Percentiles rank a stretch among this genome's conserved stretches.
Conservation (phyloP, 2,113 vertebrate species). For the Geococcyx californianus region DNA sequence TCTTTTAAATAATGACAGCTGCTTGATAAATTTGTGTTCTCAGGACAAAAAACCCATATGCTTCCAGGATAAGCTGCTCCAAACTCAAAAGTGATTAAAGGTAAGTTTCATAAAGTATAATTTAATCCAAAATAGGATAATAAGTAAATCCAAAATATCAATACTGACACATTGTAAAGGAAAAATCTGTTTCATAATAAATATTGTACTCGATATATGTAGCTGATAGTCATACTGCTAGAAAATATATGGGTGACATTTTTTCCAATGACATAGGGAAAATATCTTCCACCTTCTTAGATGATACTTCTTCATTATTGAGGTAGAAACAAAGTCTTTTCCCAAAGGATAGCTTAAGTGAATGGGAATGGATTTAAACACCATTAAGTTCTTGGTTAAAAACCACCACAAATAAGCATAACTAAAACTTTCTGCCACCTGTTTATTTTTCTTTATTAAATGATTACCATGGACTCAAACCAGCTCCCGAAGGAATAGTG, state of each 20-base stretch:
- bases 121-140: neutral
- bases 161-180: neutral
- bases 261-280: neutral
- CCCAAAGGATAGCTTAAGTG: neutral
- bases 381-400: conserved; percentile 18
- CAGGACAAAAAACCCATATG: neutral
- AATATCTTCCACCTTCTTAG: neutral
- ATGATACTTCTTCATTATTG: neutral
- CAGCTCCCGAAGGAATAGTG: neutral
- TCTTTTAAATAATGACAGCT: neutral
- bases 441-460: neutral
- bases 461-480: neutral
- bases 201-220: neutral
- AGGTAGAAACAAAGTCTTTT: neutral
- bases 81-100: neutral
- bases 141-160: neutral
- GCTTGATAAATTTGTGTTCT: neutral
- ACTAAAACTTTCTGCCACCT: neutral
- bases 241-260: neutral
- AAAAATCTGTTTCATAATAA: neutral
- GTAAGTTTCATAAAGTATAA: neutral
- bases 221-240: neutral
- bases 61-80: neutral
- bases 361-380: neutral
- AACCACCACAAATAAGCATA: neutral